Evolutionary conservation across 2,888 invertebrate genomes (phyloP), one percentile per base, ranked within the genome.

Genomic region (Glaucopsyche alexis): DNA sequence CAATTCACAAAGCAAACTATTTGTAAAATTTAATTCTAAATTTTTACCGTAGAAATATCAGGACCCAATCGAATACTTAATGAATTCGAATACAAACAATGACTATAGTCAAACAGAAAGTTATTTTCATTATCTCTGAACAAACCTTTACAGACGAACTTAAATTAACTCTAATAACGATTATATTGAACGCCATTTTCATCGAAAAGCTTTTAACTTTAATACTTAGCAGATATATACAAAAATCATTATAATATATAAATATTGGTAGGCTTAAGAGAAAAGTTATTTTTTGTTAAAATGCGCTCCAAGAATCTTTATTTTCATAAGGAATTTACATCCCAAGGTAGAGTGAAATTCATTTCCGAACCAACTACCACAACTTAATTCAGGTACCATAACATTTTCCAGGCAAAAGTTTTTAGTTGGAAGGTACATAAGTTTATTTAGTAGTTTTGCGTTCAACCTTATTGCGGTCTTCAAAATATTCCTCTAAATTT

Each of bases 211-310:
- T 52, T 52, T 52, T 52, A 52, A 52, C 16, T 52, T 52, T 7
- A 52, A 52, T 50, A 52, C 52, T 16, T 52, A 52, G 52, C 52
- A 52, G 16, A 52, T 52, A 52, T 52, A 8, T 16, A 52, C 52
- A 9, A 9, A 49, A 14, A 8, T 8, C 42, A 42, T 42, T 42
- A 42, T 40, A 40, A 40, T 40, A n/a, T 29, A 29, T 29, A 29
- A 29, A 29, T 29, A 1, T 29, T 29, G 29, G 1, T 29, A 29
- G 29, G 29, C 3, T 29, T 29, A 2, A 29, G 2, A 2, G 29
- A 29, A 2, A 29, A 29, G 29, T 29, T 2, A 29, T 2, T 2
- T 29, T 29, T 29, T 29, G 29, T 2, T 29, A 29, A 29, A n/a
- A n/a, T n/a, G n/a, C n/a, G n/a, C n/a, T n/a, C n/a, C n/a, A n/a